Conservation (phyloP, 2,113 vertebrate species). For the Silurus asotus region DNA sequence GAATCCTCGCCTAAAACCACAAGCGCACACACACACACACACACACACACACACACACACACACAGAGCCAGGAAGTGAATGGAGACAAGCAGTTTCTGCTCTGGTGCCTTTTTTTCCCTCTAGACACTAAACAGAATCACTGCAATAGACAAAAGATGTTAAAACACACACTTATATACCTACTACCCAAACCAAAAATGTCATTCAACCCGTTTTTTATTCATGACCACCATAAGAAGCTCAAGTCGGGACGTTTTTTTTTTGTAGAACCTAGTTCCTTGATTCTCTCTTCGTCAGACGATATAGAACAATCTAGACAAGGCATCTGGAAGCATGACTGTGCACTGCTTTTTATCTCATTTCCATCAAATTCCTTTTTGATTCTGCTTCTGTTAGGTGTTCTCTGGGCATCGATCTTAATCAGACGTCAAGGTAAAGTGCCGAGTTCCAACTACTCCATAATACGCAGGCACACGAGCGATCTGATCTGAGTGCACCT, state of each 20-base stretch:
- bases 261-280: neutral
- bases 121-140: constrained; percentile 31
- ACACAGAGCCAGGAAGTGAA: constrained; percentile 41
- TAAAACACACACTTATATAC: neutral
- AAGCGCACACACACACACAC: constrained; percentile 12
- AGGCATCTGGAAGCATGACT: neutral
- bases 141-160: constrained; percentile 5
- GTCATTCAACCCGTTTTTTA: neutral
- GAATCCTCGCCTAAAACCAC: constrained; percentile 24
- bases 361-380: neutral
- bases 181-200: neutral
- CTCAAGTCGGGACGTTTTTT: neutral
- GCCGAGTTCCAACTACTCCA: neutral
- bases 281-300: neutral
- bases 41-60: neutral
- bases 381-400: neutral
- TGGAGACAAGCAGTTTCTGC: constrained; percentile 45
- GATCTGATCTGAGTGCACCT: neutral
- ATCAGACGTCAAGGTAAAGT: neutral
- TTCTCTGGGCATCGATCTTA: neutral
- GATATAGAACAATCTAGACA: neutral
- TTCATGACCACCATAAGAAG: neutral
- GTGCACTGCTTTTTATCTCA: neutral
- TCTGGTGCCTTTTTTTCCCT: constrained; percentile 33
- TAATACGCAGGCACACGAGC: neutral